phyloP scores from a whole-genome alignment of 1,140 invertebrate genomes.

The Drosophila ohnishii region DNA sequence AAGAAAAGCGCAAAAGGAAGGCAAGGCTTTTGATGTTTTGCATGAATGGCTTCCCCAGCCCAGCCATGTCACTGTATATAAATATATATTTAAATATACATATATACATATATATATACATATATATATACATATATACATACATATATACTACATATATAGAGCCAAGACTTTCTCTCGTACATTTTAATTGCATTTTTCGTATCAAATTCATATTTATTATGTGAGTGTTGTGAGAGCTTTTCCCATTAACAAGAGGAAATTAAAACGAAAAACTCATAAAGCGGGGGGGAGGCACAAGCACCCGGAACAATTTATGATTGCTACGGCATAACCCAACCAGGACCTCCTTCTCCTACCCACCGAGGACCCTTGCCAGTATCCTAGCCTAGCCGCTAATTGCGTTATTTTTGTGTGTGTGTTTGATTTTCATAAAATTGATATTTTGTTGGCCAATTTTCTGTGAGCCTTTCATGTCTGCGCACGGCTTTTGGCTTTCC shows the following conservation, averaged over 20 bases:
- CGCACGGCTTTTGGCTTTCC: constrained; percentile 9
- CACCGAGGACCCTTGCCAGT: not conserved
- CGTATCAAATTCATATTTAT: constrained; percentile 78
- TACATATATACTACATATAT: not conserved
- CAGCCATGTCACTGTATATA: constrained; percentile 4
- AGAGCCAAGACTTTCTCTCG: constrained; percentile 21
- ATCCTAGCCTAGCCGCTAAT: constrained; percentile 49
- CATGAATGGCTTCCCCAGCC: constrained; percentile 61
- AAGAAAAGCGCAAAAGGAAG: not conserved
- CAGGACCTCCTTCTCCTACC: not conserved
- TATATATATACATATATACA: not conserved
- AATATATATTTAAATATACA: not conserved
- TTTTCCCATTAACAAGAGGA: constrained; percentile 74
- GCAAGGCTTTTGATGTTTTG: constrained; percentile 71
- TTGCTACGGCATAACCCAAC: constrained; percentile 19
- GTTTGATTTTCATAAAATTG: constrained; percentile 72
- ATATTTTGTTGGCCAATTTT: constrained; percentile 50
- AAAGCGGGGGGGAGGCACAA: constrained; percentile 27
- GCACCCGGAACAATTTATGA: constrained; percentile 61
- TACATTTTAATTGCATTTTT: constrained; percentile 80
- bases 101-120: not conserved
- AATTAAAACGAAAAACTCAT: constrained; percentile 78
- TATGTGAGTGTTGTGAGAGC: constrained; percentile 39
- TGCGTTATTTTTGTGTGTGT: constrained; percentile 70
- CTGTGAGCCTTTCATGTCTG: constrained; percentile 13